Percentiles rank a stretch among this genome's conserved stretches.
phyloP scores from a whole-genome alignment of 1,140 invertebrate species.

The Diorhabda carinulata region DNA sequence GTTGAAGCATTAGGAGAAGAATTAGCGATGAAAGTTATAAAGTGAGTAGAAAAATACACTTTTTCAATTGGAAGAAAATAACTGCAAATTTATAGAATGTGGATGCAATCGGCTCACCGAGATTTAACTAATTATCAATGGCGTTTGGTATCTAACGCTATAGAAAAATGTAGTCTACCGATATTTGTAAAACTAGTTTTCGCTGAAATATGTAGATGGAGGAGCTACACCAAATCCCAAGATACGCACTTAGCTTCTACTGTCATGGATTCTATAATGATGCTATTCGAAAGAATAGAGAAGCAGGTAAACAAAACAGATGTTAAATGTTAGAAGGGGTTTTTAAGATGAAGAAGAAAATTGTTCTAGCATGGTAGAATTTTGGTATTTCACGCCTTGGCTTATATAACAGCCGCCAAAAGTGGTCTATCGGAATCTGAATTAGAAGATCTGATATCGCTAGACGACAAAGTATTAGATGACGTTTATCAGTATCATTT shows the following conservation, averaged over 20 bases:
- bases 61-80: not conserved
- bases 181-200: slow-evolving; percentile 97
- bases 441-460: slow-evolving; percentile 88
- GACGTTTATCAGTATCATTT: slow-evolving; percentile 99
- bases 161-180: slow-evolving; percentile 90
- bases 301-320: slow-evolving; percentile 61
- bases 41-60: slow-evolving; percentile 50
- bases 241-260: slow-evolving; percentile 89
- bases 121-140: slow-evolving; percentile 91
- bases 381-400: slow-evolving; percentile 88
- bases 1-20: slow-evolving; percentile 88
- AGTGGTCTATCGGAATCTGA: slow-evolving; percentile 91
- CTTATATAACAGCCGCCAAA: slow-evolving; percentile 91
- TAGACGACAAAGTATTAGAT: slow-evolving; percentile 90
- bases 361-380: slow-evolving; percentile 75
- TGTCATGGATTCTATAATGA: slow-evolving; percentile 97
- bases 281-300: slow-evolving; percentile 92
- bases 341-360: not conserved
- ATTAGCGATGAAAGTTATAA: slow-evolving; percentile 88
- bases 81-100: slow-evolving; percentile 59
- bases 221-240: slow-evolving; percentile 90
- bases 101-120: slow-evolving; percentile 87
- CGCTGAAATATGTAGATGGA: slow-evolving; percentile 94
- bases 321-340: not conserved
- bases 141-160: slow-evolving; percentile 89